Base-by-base conservation (phyloP, 35 echinoderm and acorn worm genomes). In the Eucidaris tribuloides region DNA sequence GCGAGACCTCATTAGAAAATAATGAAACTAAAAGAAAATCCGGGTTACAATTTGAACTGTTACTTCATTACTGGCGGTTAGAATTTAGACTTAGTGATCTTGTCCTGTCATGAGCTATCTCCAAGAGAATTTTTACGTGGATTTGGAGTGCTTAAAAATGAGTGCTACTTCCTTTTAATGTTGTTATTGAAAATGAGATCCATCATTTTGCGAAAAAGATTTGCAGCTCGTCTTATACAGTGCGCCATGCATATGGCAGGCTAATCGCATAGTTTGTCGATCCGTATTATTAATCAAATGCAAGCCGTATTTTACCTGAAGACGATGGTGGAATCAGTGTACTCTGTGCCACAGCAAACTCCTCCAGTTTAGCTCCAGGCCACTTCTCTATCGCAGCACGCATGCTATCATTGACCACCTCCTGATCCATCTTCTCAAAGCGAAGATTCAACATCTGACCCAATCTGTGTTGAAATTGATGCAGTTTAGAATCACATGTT, bases 371-470 rank as follows among this genome's bases (percentile, higher is more conserved):
- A 3, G 81, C 33, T 40, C n/a, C 60, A 27, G 84, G 27, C 89
- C 89, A 97, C 25, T 80, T 45, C 58, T 39, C 24, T 19, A 85
- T 36, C 18, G 94, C 91, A 1, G 76, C 40, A 11, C 71, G 41
- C 74, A 97, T 29, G 30, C 80, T 84, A 27, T 57, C 34, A 35
- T 97, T 72, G 42, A 97, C 79, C 3, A 85, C 65, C 32, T 92
- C 76, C 72, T 97, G 89, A 24, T 84, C 86, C 2, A 84, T 80
- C 72, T 92, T 97, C 76, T 97, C 94, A 11, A 84, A 84, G 43
- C 83, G 79, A 0, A 92, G 84, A 88, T 92, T 96, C 48, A 97
- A 46, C 25, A 92, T 79, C 35, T 97, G 94, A 29, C 94, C 94
- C 49, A 87, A 80, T 59, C 94, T 97, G 49, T 18, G n/a, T 52